Percentiles rank a stretch among this genome's conserved stretches.
Conservation (phyloP, 2,113 vertebrate species). For the Nibea coibor region DNA sequence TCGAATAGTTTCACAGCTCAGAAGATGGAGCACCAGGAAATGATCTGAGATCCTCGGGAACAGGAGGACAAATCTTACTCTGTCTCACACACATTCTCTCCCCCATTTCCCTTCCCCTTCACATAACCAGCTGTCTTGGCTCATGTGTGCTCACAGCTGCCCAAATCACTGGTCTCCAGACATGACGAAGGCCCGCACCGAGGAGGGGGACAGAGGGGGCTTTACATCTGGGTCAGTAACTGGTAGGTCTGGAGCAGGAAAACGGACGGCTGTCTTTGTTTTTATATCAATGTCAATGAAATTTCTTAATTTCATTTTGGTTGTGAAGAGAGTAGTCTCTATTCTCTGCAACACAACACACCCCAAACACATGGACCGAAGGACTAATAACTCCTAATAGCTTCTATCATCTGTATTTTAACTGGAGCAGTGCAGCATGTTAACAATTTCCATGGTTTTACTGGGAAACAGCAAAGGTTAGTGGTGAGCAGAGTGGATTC, state of each 20-base stretch:
- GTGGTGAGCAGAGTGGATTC: slow-evolving; percentile 55
- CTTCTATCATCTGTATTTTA: slow-evolving; percentile 16
- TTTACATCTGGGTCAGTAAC: slow-evolving; percentile 80
- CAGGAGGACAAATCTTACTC: slow-evolving; percentile 64
- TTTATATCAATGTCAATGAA: slow-evolving; percentile 19
- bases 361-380: not conserved
- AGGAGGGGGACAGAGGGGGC: slow-evolving; percentile 45
- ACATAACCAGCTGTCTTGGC: slow-evolving; percentile 83
- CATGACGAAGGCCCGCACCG: slow-evolving; percentile 58
- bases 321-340: slow-evolving; percentile 4
- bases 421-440: slow-evolving; percentile 38
- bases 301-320: not conserved
- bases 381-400: not conserved
- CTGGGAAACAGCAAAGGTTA: slow-evolving; percentile 58
- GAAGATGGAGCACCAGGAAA: slow-evolving; percentile 68
- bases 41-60: slow-evolving; percentile 64
- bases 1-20: slow-evolving; percentile 46
- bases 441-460: slow-evolving; percentile 67
- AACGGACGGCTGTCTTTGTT: slow-evolving; percentile 1
- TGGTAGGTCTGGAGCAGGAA: slow-evolving; percentile 54
- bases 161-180: slow-evolving; percentile 74
- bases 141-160: slow-evolving; percentile 78
- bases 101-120: slow-evolving; percentile 52
- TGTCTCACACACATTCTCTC: slow-evolving; percentile 72
- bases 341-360: slow-evolving; percentile 3